phyloP scores from a whole-genome alignment of 2,113 vertebrate genomes.

The Origma solitaria region DNA sequence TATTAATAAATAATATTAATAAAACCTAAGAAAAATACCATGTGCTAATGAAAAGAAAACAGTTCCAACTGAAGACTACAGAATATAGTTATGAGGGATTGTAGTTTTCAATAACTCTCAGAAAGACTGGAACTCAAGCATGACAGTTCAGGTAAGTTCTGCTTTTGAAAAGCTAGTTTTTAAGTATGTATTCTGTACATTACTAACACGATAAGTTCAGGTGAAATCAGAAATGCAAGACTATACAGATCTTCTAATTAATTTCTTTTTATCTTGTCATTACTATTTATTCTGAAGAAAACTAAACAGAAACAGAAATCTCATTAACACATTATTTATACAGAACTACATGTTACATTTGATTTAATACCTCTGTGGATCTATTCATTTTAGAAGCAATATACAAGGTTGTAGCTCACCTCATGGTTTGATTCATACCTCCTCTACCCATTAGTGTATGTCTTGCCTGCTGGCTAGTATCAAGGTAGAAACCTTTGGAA shows the following conservation, averaged over 20 bases:
- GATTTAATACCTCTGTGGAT: not conserved
- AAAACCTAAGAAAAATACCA: constrained; percentile 1
- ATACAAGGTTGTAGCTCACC: not conserved
- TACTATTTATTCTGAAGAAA: constrained; percentile 16
- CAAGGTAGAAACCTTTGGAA: constrained; percentile 2
- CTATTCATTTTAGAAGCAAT: not conserved
- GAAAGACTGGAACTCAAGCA: not conserved
- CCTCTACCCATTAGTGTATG: not conserved
- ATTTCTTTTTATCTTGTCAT: not conserved
- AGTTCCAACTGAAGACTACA: not conserved
- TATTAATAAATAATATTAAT: not conserved
- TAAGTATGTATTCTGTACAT: not conserved
- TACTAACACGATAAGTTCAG: not conserved
- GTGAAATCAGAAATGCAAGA: not conserved
- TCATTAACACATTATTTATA: not conserved
- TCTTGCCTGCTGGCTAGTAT: not conserved
- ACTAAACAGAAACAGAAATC: constrained; percentile 16
- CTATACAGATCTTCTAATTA: not conserved
- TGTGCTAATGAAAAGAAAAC: not conserved
- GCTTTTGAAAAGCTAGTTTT: not conserved
- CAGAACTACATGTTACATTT: not conserved
- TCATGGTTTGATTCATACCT: not conserved
- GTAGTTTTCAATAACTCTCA: not conserved
- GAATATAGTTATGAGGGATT: not conserved
- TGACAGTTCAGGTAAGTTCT: not conserved